These are phyloP conservation scores for Calephelis perditalis DNA, from an alignment of 2,888 invertebrate species.

Conservation along the genomic window DNA sequence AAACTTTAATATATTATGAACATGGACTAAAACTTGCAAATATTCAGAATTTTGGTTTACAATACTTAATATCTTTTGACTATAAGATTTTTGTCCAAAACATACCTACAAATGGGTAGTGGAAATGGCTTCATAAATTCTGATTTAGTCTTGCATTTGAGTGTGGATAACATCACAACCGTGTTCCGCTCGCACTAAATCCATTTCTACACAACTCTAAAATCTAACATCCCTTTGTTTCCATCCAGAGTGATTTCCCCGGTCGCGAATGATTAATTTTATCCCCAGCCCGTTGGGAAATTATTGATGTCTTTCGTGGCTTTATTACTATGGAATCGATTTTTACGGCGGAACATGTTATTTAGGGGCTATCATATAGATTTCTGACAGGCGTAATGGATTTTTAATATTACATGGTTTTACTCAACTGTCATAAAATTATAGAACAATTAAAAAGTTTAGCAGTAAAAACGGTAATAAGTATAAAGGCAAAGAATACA, in stretches of 20 bases:
- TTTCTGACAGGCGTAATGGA: background rate
- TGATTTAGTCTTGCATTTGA: no score
- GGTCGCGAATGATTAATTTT: conserved; percentile 43
- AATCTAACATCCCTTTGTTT: conserved; percentile 17
- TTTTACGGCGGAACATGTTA: conserved; percentile 25
- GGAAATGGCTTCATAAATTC: no score
- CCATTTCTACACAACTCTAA: conserved; percentile 15
- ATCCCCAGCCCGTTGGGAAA: conserved; percentile 38
- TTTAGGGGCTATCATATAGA: background rate
- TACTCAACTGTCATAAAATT: no score
- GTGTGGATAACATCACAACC: background rate
- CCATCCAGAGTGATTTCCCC: conserved; percentile 39
- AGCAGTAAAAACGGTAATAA: no score
- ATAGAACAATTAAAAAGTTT: no score
- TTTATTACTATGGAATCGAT: conserved; percentile 27
- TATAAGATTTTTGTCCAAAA: no score
- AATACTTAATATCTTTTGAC: no score
- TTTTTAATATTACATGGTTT: background rate
- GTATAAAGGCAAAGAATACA: no score
- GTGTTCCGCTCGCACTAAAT: background rate
- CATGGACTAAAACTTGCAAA: no score
- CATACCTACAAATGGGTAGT: no score
- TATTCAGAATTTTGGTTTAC: no score
- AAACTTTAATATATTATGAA: no score
- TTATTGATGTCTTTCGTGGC: conserved; percentile 34